Conservation (phyloP, 2,113 vertebrate genomes). For the Takifugu bimaculatus region DNA sequence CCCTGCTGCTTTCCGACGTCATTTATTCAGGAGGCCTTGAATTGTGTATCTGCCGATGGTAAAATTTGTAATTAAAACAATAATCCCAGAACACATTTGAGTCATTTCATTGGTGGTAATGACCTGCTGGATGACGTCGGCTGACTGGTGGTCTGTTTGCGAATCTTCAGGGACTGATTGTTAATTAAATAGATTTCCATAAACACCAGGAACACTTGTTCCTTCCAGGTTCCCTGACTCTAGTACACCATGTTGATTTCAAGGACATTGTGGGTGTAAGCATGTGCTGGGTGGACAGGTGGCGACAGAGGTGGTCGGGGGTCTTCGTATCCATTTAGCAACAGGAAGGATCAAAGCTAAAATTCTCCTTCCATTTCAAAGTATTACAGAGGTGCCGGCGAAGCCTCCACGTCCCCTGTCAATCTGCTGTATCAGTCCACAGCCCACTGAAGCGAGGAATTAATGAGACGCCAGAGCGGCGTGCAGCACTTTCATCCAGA, state of each 20-base stretch:
- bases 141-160: too few species aligned
- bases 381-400: slow-evolving; percentile 38
- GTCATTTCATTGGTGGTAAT: too few species aligned
- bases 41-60: slow-evolving; percentile 82
- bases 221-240: too few species aligned
- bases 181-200: too few species aligned
- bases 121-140: too few species aligned
- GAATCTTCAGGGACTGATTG: too few species aligned
- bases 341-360: slow-evolving; percentile 55
- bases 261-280: slow-evolving; percentile 2
- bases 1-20: slow-evolving; percentile 54
- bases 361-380: slow-evolving; percentile 52
- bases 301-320: background rate
- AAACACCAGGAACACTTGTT: too few species aligned
- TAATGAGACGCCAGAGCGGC: slow-evolving; percentile 66
- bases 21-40: slow-evolving; percentile 53
- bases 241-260: too few species aligned
- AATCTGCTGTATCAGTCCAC: slow-evolving; percentile 59
- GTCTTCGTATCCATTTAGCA: slow-evolving; percentile 43
- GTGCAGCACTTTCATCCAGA: slow-evolving; percentile 49
- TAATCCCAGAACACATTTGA: slow-evolving; percentile 15
- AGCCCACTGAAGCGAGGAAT: slow-evolving; percentile 68
- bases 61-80: slow-evolving; percentile 66
- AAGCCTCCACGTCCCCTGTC: slow-evolving; percentile 59
- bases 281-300: background rate